A percentile compares a stretch with the other conserved stretches of the same genome.
Conservation (phyloP, 1,140 invertebrate genomes). For the Apis laboriosa region DNA sequence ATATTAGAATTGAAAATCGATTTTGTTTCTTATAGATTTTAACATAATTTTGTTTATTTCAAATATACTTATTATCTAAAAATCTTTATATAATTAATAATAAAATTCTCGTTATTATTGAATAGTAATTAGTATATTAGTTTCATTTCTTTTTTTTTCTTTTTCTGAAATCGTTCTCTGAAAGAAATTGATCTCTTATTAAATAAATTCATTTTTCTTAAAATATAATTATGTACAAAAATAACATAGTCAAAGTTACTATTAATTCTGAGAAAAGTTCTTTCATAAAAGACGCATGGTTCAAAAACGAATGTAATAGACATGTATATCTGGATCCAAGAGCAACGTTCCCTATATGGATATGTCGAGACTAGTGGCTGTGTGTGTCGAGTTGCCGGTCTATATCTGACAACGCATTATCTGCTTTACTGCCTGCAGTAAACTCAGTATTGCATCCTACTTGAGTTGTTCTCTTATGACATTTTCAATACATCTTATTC, state of each 20-base stretch:
- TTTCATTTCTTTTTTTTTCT: no score
- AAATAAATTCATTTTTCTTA: not conserved
- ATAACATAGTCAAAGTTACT: not conserved
- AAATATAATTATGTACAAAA: not conserved
- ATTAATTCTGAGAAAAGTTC: not conserved
- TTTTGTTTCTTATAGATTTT: no score
- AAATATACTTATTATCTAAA: no score
- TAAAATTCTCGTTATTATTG: no score
- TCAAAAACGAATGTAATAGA: not conserved
- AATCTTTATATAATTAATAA: no score
- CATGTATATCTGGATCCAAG: constrained; percentile 49
- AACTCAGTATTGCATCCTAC: constrained; percentile 26
- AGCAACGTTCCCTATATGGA: constrained; percentile 53
- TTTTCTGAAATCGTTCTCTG: not conserved
- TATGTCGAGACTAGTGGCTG: constrained; percentile 1
- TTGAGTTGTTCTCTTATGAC: constrained; percentile 20
- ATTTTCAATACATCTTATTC: constrained; percentile 29
- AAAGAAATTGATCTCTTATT: not conserved
- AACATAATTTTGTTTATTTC: no score
- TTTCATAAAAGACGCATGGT: not conserved
- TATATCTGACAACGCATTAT: constrained; percentile 61
- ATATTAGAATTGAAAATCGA: no score
- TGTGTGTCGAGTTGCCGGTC: constrained; percentile 12
- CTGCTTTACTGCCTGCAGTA: constrained; percentile 38
- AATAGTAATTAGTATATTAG: no score